Evolutionary conservation across 2,113 vertebrate species (phyloP), one percentile per base, ranked within the genome.

Genomic region (Xiphophorus couchianus): DNA sequence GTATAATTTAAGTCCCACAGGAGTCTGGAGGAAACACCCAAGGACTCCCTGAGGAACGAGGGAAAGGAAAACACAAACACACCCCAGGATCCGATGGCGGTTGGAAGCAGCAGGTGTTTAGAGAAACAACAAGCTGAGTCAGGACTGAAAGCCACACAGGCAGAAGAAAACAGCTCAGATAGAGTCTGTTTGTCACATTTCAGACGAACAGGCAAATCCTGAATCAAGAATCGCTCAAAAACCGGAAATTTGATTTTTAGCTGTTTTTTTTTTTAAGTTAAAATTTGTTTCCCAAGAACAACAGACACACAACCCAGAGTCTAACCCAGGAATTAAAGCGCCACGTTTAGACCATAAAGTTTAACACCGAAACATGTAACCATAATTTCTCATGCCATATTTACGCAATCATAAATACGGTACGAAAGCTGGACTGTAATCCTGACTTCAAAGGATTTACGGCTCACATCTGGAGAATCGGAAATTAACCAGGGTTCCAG

Each of bases 41-140:
- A 66, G 48, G 48, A 27, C 73, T 80, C 78, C 81, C 81, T 62
- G 0, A 33, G 63, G 72, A 37, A 27, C 39, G 35, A 78, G 48
- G 69, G 66, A 44, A 33, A 62, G 35, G 31, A 37, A 62, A 35
- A 74, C 82, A 68, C 81, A 74, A 69, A 71, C 67, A 61, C 63
- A 66, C 62, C 69, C 62, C 33, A 71, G 58, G 33, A 22, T 37
- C 61, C 37, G n/a, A 61, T 62, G 35, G 64, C 22, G 29, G 62
- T 35, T 33, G n/a, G 33, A 76, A 22, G 77, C 78, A 78, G 84
- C 88, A 90, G 86, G 86, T 87, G 88, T 89, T 89, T 83, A 58
- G 70, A 85, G 64, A 72, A 19, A 72, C 71, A 78, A 89, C 85
- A 81, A 22, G 82, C 77, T 83, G 88, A 90, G 66, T 89, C 90